Evolutionary conservation across 1,140 invertebrate species (phyloP).

Genomic region (Hycleus cichorii): DNA sequence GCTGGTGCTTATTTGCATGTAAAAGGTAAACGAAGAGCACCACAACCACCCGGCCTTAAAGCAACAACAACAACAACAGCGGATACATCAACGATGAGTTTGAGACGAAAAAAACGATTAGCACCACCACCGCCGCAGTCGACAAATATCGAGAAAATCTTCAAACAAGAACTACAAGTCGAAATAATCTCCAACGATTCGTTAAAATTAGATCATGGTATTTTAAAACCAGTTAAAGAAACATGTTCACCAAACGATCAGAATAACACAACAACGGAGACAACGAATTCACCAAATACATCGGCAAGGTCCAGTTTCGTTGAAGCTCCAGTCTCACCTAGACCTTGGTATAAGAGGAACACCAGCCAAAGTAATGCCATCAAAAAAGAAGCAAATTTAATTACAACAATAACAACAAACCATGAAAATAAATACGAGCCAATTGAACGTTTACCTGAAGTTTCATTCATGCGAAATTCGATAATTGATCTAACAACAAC

Average conservation of each 20-base stretch:
- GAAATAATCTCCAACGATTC: constrained; percentile 41
- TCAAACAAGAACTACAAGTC: constrained; percentile 8
- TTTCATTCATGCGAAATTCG: constrained; percentile 38
- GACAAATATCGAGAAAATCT: constrained; percentile 8
- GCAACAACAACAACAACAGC: neutral
- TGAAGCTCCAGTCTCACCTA: constrained; percentile 44
- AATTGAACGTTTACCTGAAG: constrained; percentile 34
- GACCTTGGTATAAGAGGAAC: constrained; percentile 63
- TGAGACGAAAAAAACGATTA: constrained; percentile 49
- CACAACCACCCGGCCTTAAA: constrained; percentile 50
- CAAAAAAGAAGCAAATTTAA: too few species aligned
- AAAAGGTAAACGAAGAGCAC: constrained; percentile 65
- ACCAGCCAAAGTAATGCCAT: constrained; percentile 25
- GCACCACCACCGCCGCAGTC: constrained; percentile 52
- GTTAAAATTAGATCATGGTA: constrained; percentile 44
- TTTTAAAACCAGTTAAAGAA: constrained; percentile 39
- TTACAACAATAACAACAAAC: constrained; percentile 17
- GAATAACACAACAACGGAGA: too few species aligned
- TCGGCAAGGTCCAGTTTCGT: constrained; percentile 25
- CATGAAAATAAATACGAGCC: constrained; percentile 32
- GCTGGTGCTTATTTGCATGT: constrained; percentile 52
- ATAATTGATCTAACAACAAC: constrained; percentile 32
- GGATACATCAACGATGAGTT: constrained; percentile 32
- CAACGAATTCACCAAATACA: neutral
- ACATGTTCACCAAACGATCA: neutral